phyloP scores from a whole-genome alignment of 2,888 invertebrate species.

The Drosophila melanosoma region DNA sequence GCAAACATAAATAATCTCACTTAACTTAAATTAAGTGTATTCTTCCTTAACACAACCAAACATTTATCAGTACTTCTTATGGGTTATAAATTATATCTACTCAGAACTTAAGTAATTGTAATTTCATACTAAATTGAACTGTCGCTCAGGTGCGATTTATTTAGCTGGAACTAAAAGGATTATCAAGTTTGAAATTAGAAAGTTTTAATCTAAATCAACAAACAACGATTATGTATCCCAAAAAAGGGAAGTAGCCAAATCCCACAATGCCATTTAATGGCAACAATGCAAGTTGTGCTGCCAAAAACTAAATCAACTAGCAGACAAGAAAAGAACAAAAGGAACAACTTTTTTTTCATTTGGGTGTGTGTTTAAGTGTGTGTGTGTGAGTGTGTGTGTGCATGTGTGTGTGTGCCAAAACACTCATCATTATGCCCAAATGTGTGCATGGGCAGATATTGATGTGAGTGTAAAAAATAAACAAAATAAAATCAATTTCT shows the following conservation, averaged over 20 bases:
- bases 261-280: not conserved
- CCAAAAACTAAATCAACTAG: not conserved
- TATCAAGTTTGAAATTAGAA: not conserved
- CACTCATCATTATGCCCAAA: conserved; percentile 57
- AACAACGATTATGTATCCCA: not conserved
- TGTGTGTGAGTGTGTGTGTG: not conserved
- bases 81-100: not conserved
- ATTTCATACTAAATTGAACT: not conserved
- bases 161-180: not conserved
- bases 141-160: not conserved
- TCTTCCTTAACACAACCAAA: not conserved
- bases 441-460: conserved; percentile 42
- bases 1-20: not conserved
- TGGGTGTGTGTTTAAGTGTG: not conserved
- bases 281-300: not conserved
- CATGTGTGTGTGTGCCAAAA: conserved; percentile 12
- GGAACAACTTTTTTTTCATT: not conserved
- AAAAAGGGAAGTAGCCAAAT: not conserved
- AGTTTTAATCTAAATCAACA: not conserved
- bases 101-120: not conserved
- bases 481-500: conserved; percentile 43
- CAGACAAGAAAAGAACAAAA: not conserved
- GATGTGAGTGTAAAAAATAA: conserved; percentile 10
- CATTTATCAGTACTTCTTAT: not conserved
- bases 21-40: not conserved